Evolutionary conservation across 2,797 vertebrate genomes (phyloP).

Genomic region (Staurois parvus): DNA sequence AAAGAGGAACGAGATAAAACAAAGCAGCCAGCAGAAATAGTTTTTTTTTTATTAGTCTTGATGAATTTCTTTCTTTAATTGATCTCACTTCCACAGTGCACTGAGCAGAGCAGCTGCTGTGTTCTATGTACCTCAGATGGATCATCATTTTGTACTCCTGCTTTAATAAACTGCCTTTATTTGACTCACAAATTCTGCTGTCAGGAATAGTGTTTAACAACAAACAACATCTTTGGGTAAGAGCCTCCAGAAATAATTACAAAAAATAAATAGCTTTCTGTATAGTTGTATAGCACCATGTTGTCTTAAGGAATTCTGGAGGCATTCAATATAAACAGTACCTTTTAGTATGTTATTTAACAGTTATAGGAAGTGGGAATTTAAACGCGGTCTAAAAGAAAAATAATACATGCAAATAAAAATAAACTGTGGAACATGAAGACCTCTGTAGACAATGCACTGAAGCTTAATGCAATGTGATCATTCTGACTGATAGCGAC

Average conservation of each 20-base stretch:
- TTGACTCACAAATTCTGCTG: conserved; percentile 53
- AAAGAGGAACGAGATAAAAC: conserved; percentile 46
- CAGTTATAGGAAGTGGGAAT: background rate
- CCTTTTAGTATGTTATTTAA: background rate
- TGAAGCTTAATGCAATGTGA: background rate
- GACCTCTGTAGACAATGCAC: too few relatives aligned
- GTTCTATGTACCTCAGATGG: conserved; percentile 50
- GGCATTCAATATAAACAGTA: background rate
- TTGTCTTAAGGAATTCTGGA: background rate
- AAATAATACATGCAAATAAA: background rate
- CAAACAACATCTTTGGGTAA: conserved; percentile 56
- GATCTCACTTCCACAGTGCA: conserved; percentile 55
- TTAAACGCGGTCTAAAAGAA: background rate
- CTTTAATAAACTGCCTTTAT: conserved; percentile 54
- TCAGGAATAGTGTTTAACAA: conserved; percentile 58
- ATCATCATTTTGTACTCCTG: conserved; percentile 48
- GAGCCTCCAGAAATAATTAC: conserved; percentile 45
- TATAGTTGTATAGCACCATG: background rate
- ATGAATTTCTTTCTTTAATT: conserved; percentile 61
- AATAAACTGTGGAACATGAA: background rate
- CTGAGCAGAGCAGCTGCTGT: conserved; percentile 48
- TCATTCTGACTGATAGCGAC: background rate
- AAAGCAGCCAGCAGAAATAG: conserved; percentile 53
- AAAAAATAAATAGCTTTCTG: conserved; percentile 43
- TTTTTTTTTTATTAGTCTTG: conserved; percentile 57